Conservation (phyloP, 2,888 invertebrate genomes). For the Alentia gelatinosa region DNA sequence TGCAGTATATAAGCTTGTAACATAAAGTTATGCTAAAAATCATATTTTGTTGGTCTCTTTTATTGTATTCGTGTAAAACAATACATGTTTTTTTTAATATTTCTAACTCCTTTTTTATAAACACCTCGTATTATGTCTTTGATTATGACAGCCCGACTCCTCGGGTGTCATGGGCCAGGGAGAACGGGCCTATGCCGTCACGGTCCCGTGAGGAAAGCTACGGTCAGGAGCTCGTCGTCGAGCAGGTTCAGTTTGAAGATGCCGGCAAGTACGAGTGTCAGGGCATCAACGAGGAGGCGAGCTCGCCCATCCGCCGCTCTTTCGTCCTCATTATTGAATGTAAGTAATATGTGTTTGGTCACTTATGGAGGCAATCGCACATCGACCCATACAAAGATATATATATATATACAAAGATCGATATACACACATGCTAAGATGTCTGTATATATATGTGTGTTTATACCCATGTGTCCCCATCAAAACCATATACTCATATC, state of each 20-base stretch:
- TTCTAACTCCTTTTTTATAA: too few relatives aligned
- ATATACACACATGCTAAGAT: too few relatives aligned
- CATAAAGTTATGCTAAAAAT: background rate
- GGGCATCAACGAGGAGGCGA: slow-evolving; percentile 74
- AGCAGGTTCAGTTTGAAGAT: slow-evolving; percentile 84
- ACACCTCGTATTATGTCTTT: too few relatives aligned
- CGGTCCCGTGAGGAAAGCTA: slow-evolving; percentile 87
- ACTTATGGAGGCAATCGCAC: too few relatives aligned
- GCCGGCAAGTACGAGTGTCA: slow-evolving; percentile 95
- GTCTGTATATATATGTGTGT: too few relatives aligned
- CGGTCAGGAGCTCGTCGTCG: slow-evolving; percentile 90
- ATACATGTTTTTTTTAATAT: background rate
- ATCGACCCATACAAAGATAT: too few relatives aligned
- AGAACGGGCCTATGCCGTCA: slow-evolving; percentile 85
- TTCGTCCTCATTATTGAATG: slow-evolving; percentile 80
- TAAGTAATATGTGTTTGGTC: too few relatives aligned
- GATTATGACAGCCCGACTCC: slow-evolving; percentile 94
- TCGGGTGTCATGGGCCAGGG: slow-evolving; percentile 94
- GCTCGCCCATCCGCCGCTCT: slow-evolving; percentile 75
- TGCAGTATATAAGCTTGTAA: background rate
- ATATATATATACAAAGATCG: too few relatives aligned
- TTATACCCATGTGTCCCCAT: too few relatives aligned
- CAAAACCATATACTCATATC: too few relatives aligned
- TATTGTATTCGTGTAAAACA: too few relatives aligned
- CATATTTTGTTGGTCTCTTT: background rate